Evolutionary conservation across 2,888 invertebrate species (phyloP).

Genomic region (Spatulosminthurus flaviceps): DNA sequence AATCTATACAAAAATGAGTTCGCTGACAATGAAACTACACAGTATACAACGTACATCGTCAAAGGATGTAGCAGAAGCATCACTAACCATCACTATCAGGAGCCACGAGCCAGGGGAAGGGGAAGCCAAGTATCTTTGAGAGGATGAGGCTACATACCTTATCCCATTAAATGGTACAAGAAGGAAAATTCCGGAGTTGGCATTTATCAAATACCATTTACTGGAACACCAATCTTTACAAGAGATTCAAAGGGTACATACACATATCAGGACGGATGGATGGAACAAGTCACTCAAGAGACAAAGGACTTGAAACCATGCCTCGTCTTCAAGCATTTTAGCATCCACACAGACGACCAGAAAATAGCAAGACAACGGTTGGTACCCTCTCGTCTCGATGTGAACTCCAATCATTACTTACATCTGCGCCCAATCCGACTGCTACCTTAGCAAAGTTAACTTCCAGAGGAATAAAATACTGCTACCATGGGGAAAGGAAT

Average conservation of each 20-base stretch:
- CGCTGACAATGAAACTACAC: too few relatives aligned
- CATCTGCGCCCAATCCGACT: conserved; percentile 12
- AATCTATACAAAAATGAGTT: too few relatives aligned
- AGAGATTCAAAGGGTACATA: background rate
- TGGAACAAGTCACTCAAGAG: background rate
- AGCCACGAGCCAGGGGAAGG: background rate
- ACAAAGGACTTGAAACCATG: background rate
- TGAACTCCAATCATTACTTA: background rate
- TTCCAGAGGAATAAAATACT: background rate
- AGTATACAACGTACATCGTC: too few relatives aligned
- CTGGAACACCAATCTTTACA: background rate
- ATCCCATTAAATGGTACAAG: background rate
- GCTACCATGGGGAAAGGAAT: background rate
- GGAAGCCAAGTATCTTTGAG: background rate
- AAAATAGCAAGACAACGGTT: background rate
- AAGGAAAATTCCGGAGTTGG: background rate
- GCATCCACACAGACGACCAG: background rate
- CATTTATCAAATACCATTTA: conserved; percentile 3
- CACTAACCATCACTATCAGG: too few relatives aligned
- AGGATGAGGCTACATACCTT: background rate
- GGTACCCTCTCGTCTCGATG: background rate
- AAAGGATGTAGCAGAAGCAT: too few relatives aligned
- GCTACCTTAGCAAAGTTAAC: too few relatives aligned
- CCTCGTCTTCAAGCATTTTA: background rate
- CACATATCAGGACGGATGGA: background rate